phyloP scores from a whole-genome alignment of 2,797 vertebrate species.

The Lithobates sylvaticus region DNA sequence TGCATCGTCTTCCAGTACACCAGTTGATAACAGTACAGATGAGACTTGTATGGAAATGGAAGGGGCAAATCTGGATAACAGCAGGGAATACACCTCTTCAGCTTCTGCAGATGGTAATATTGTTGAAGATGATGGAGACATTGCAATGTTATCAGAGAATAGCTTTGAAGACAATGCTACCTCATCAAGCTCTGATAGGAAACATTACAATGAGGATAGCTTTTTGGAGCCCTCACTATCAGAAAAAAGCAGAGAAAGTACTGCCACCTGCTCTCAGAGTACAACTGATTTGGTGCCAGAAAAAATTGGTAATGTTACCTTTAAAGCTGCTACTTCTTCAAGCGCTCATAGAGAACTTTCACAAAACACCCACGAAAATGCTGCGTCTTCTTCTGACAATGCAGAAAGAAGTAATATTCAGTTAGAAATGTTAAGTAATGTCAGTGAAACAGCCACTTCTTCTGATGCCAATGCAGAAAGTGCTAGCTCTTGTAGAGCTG shows the following conservation, averaged over 20 bases:
- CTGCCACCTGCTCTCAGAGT: conserved; percentile 49
- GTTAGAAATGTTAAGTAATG: background rate
- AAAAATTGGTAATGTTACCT: conserved; percentile 10
- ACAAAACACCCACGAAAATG: conserved; percentile 9
- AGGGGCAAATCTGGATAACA: conserved; percentile 3
- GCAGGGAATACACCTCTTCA: conserved; percentile 39
- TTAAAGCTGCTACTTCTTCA: conserved; percentile 52
- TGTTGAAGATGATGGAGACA: conserved; percentile 38
- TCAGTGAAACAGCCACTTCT: conserved; percentile 40
- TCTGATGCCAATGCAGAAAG: conserved; percentile 29
- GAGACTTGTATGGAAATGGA: conserved; percentile 13
- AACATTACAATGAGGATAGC: background rate
- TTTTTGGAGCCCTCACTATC: conserved; percentile 11
- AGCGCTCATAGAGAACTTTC: conserved; percentile 2
- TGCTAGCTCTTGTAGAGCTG: background rate
- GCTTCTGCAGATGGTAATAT: conserved; percentile 52
- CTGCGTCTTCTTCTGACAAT: conserved; percentile 49
- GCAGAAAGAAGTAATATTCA: background rate
- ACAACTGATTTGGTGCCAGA: background rate
- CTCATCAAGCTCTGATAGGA: conserved; percentile 33
- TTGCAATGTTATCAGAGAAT: conserved; percentile 54
- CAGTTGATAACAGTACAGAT: background rate
- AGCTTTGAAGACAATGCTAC: conserved; percentile 56
- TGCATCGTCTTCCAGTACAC: conserved; percentile 44
- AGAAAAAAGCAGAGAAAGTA: background rate